A percentile compares a stretch with the other conserved stretches of the same genome.
Conservation (phyloP, 2,797 vertebrate genomes). For the Cephalopachus bancanus region DNA sequence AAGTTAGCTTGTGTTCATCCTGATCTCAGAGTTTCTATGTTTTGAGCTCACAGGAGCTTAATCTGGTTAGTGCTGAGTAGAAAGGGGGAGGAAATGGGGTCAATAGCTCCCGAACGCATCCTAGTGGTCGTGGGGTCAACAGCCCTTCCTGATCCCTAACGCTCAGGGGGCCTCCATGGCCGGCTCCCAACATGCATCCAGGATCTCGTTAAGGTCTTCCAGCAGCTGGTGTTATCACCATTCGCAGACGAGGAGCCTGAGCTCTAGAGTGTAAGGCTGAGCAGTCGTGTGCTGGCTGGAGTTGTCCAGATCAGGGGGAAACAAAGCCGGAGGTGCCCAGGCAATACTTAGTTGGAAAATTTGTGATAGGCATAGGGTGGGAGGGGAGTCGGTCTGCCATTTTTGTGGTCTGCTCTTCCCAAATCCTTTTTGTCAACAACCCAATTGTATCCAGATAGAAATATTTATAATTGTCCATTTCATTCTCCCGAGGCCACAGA, state of each 20-base stretch:
- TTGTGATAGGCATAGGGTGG: too few species aligned
- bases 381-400: neutral
- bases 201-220: neutral
- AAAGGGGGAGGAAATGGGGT: too few species aligned
- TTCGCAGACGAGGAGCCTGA: neutral
- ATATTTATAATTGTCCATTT: neutral
- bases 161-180: too few species aligned
- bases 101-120: too few species aligned
- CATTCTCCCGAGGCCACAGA: neutral
- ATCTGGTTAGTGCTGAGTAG: too few species aligned
- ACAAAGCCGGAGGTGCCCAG: neutral
- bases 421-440: neutral
- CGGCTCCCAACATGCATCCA: too few species aligned
- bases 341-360: neutral
- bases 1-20: too few species aligned
- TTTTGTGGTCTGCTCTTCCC: neutral
- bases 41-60: too few species aligned
- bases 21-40: too few species aligned
- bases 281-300: neutral
- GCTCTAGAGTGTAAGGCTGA: neutral
- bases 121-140: too few species aligned
- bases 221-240: neutral
- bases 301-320: neutral
- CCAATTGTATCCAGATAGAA: neutral
- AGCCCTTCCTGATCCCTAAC: too few species aligned